These are phyloP conservation scores for Lipotes vexillifer DNA, from an alignment of 2,113 vertebrate species.

Conservation along the genomic window DNA sequence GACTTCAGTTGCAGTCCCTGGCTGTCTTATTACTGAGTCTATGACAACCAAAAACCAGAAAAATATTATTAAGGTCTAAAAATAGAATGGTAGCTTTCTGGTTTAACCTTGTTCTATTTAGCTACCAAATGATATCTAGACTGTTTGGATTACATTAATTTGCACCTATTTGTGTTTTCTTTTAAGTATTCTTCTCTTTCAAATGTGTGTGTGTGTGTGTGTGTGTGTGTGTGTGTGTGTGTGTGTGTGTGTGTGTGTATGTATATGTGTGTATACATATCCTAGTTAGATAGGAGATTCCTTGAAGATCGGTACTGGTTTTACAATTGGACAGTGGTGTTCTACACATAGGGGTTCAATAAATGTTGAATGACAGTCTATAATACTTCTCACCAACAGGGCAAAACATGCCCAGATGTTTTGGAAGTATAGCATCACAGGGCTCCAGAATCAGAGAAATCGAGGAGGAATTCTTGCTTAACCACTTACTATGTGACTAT, in stretches of 20 bases:
- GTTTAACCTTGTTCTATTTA: slow-evolving; percentile 15
- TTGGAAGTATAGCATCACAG: not conserved
- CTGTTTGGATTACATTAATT: slow-evolving; percentile 8
- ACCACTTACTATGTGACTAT: not conserved
- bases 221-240: too few species aligned
- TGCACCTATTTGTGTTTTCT: not conserved
- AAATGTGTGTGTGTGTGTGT: not conserved
- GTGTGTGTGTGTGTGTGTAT: not conserved
- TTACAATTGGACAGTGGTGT: not conserved
- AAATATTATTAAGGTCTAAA: slow-evolving; percentile 9
- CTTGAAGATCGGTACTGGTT: not conserved
- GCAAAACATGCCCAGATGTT: not conserved
- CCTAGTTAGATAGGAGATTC: not conserved
- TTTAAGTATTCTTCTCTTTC: not conserved
- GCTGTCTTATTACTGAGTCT: not conserved
- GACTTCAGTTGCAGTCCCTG: not conserved
- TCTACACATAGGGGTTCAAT: not conserved
- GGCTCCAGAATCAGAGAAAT: not conserved
- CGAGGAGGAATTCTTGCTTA: not conserved
- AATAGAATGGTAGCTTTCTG: not conserved
- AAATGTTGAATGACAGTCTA: not conserved
- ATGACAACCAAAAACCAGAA: not conserved
- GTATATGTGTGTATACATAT: not conserved
- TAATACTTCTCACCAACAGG: not conserved
- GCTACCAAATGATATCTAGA: not conserved